Base-by-base conservation (phyloP, 37 sponge, comb jelly and placozoan species). In the Aphrocallistes beatrix region DNA sequence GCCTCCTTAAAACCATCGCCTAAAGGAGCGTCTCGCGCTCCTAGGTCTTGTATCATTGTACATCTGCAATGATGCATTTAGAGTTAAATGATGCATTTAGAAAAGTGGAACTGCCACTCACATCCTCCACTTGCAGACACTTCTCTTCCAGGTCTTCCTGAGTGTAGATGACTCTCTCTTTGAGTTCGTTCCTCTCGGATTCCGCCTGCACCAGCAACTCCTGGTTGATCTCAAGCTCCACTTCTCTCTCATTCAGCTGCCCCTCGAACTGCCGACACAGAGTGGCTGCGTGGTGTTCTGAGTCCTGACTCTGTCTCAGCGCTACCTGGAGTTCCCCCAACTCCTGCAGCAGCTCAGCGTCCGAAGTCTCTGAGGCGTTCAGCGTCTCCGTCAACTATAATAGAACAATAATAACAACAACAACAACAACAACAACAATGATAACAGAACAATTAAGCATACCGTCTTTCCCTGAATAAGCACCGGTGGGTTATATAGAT, bases 181-280 rank as follows among this genome's bases (percentile, higher is more conserved):
- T 60, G 34, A 60, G 75, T 3, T 60, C 75, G 34, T 13, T 19
- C 34, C 75, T 60, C 75, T 60, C 75, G 28, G 34, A 25, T 3
- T 60, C 75, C 8, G 75, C 75, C 34, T 60, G 75, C 34, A 30
- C n/a, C 6, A 60, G 75, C 3, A 60, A 30, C 34, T 60, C 75
- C 75, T 60, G 75, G 34, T 60, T 60, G n/a, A 60, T 60, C 75
- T 60, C 75, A 60, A 60, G n/a, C 75, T 60, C 75, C 34, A 60
- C 75, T 13, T 60, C 75, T 60, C 75, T 60, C 75, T 60, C 75
- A 13, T 60, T 60, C 25, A 60, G 75, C 75, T 60, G 75, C 34
- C n/a, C 28, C 75, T 60, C 75, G 10, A 60, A 30, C 3, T 19
- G 75, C 34, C 21, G 10, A 30, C n/a, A 60, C n/a, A 13, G 28